Conservation (phyloP, 2,797 vertebrate genomes). For the Scleropages formosus region DNA sequence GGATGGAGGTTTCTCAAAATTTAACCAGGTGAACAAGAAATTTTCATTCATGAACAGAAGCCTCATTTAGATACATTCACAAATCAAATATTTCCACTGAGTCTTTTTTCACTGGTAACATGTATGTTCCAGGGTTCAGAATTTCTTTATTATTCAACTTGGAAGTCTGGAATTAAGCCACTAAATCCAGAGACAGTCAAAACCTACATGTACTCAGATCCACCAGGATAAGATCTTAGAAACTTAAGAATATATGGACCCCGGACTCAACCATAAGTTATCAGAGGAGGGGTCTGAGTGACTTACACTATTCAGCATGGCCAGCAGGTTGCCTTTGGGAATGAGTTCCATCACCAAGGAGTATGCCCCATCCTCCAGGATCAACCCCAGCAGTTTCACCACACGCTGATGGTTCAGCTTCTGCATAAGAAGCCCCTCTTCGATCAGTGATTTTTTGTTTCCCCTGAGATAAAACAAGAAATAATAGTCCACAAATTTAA, state of each 20-base stretch:
- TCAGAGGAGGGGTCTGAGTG: too few relatives aligned
- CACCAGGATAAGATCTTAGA: background rate
- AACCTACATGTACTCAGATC: too few relatives aligned
- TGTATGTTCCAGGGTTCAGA: too few relatives aligned
- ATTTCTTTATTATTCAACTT: too few relatives aligned
- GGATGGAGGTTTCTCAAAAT: too few relatives aligned
- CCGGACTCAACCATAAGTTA: background rate
- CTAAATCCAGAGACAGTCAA: background rate
- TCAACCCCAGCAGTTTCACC: conserved; percentile 85
- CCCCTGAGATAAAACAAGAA: conserved; percentile 49
- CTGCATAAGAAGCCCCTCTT: conserved; percentile 87
- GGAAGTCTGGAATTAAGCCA: too few relatives aligned
- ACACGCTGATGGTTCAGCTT: conserved; percentile 80
- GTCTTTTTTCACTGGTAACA: too few relatives aligned
- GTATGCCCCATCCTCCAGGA: conserved; percentile 85
- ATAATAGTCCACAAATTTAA: too few relatives aligned
- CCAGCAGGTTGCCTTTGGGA: conserved; percentile 82
- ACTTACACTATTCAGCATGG: conserved; percentile 77
- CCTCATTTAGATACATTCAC: too few relatives aligned
- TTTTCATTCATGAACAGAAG: too few relatives aligned
- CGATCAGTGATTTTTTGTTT: conserved; percentile 70
- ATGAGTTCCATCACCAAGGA: conserved; percentile 92
- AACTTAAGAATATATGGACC: background rate
- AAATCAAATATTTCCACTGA: too few relatives aligned
- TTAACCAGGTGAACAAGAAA: too few relatives aligned